A percentile compares a stretch with the other conserved stretches of the same genome.
Evolutionary conservation across 2,888 invertebrate species (phyloP).

Genomic region (Cerastis rubricosa): DNA sequence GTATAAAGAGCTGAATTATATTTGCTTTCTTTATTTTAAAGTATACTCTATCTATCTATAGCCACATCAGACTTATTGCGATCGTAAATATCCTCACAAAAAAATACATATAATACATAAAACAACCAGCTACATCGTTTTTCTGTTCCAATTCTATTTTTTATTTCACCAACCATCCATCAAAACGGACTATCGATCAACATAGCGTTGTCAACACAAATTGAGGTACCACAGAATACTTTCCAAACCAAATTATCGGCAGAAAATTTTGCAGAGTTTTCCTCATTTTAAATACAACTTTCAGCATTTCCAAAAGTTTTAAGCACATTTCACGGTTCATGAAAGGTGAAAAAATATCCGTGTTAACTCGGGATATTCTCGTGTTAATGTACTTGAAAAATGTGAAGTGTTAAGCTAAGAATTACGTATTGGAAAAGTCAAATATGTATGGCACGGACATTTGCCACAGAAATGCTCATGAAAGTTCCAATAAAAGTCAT

Average conservation of each 20-base stretch:
- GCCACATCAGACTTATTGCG: neutral
- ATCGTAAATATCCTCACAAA: neutral
- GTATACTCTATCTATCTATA: neutral
- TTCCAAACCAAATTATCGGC: constrained; percentile 12
- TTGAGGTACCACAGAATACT: constrained; percentile 25
- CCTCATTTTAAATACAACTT: neutral
- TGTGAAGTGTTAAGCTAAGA: neutral
- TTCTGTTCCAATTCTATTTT: constrained; percentile 1
- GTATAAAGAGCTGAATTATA: neutral
- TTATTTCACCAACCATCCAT: constrained; percentile 44
- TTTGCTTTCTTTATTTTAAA: neutral
- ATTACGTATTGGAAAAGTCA: neutral
- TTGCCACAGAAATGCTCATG: neutral
- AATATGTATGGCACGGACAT: neutral
- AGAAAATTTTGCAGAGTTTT: constrained; percentile 14
- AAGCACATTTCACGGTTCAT: neutral
- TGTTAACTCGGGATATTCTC: neutral
- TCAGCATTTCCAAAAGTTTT: constrained; percentile 14
- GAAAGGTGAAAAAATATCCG: neutral
- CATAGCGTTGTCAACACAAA: constrained; percentile 20
- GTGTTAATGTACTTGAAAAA: no score
- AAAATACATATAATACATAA: neutral
- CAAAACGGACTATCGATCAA: constrained; percentile 49
- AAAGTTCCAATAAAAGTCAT: neutral
- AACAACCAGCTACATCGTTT: constrained; percentile 17